Evolutionary conservation across 2,113 vertebrate species (phyloP).

Genomic region (Perognathus longimembris): DNA sequence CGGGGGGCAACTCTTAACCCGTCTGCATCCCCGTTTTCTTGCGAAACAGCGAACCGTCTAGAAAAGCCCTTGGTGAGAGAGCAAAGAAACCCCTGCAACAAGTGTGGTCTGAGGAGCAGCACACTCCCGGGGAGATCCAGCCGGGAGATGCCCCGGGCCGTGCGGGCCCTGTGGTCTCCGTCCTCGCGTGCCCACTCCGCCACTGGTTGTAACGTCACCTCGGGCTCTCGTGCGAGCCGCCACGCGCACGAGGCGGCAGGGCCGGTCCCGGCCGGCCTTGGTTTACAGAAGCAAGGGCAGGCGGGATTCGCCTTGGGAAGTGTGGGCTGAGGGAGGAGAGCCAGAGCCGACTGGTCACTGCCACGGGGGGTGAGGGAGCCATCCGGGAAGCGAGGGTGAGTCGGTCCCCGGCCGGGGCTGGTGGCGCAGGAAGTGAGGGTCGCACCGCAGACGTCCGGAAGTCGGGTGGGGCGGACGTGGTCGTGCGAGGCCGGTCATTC

Average conservation of each 20-base stretch:
- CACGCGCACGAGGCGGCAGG: too few species aligned
- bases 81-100: fast-evolving
- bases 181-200: fast-evolving
- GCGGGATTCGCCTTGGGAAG: fast-evolving
- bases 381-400: fast-evolving
- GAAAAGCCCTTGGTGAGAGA: neutral
- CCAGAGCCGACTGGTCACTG: fast-evolving
- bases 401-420: fast-evolving
- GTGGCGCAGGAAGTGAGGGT: neutral
- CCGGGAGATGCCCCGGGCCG: neutral
- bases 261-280: too few species aligned
- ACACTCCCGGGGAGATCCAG: neutral
- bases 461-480: too few species aligned
- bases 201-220: fast-evolving
- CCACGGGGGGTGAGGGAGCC: fast-evolving
- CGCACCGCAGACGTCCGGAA: too few species aligned
- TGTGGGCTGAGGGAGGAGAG: neutral
- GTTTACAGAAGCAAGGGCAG: neutral
- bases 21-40: neutral
- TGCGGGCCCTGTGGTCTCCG: fast-evolving
- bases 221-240: too few species aligned
- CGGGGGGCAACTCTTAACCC: neutral
- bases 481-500: too few species aligned
- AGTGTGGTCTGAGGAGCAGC: too few species aligned
- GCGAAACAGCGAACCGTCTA: neutral